Base-by-base conservation (phyloP, 2,797 vertebrate species). In the Astyanax mexicanus region DNA sequence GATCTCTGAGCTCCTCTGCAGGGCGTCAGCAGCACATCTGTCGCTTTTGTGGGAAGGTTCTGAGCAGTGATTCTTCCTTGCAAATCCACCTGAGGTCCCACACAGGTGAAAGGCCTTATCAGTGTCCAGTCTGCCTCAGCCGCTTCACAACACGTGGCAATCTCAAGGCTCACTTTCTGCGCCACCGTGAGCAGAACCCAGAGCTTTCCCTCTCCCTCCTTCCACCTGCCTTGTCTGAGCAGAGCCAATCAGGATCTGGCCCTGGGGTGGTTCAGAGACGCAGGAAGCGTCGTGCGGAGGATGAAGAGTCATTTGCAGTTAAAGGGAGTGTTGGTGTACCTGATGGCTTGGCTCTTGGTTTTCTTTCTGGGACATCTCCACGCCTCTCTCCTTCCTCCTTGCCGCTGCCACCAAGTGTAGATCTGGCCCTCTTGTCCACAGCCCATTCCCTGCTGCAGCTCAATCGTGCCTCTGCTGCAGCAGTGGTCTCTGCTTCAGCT, bases 21-120 rank as follows among this genome's bases (percentile, higher is more conserved):
- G 90, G 89, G 42, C 92, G 93, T 1, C 84, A 88, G 21, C 93
- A 92, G 52, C 96, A 98, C 47, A 91, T 95, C 42, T 98, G 96
- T 77, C 94, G 95, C 3, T 97, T 95, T 66, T 98, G 96, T 12
- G 96, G 95, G 37, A 98, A 98, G 86, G 93, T 96, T 11, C 89
- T 98, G 35, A 96, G 96, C 76, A 97, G 96, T 10, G 96, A 98
- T 78, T 97, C 96, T 0, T 96, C 96, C 1, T 92, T 97, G 49
- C 96, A 97, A 88, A 97, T 98, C 86, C 96, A 98, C 40, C 90
- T 98, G 79, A 91, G 96, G 51, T 98, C 96, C 0, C 96, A 98
- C 74, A 98, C 96, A 0, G 96, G 96, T 0, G 96, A 98, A 84
- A 91, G 96, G 55, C 96, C 96, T 23, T 98, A 97, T 83, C 95